These are phyloP conservation scores for Aphrophora alni DNA, from an alignment of 2,888 invertebrate species.

Conservation along the genomic window DNA sequence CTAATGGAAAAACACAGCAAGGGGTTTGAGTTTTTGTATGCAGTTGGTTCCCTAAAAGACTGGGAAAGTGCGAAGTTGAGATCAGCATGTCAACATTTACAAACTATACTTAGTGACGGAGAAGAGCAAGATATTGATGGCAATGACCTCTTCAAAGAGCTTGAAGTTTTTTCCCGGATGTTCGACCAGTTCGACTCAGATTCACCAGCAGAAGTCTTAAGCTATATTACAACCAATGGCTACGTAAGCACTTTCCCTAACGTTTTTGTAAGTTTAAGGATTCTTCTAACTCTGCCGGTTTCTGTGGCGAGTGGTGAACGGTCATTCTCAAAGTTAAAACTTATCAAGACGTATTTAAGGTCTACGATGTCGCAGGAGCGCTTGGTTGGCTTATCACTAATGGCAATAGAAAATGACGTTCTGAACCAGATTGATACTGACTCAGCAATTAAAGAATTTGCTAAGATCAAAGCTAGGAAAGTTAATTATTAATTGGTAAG, in stretches of 20 bases:
- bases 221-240: no score
- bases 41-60: background rate
- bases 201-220: no score
- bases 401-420: constrained; percentile 42
- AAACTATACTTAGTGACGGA: background rate
- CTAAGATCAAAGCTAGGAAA: no score
- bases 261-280: no score
- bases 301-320: no score
- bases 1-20: background rate
- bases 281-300: no score
- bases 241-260: no score
- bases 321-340: no score
- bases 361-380: constrained; percentile 39
- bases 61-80: background rate
- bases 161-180: background rate
- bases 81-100: background rate
- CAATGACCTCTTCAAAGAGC: background rate
- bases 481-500: no score
- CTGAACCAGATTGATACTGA: constrained; percentile 27
- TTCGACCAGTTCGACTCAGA: background rate
- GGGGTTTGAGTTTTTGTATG: background rate
- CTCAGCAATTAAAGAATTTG: constrained; percentile 13
- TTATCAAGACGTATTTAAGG: constrained; percentile 39
- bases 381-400: constrained; percentile 33
- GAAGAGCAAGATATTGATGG: background rate